Percentiles rank a stretch among this genome's conserved stretches.
Conservation (phyloP, 2,113 vertebrate genomes). For the Prinia subflava region DNA sequence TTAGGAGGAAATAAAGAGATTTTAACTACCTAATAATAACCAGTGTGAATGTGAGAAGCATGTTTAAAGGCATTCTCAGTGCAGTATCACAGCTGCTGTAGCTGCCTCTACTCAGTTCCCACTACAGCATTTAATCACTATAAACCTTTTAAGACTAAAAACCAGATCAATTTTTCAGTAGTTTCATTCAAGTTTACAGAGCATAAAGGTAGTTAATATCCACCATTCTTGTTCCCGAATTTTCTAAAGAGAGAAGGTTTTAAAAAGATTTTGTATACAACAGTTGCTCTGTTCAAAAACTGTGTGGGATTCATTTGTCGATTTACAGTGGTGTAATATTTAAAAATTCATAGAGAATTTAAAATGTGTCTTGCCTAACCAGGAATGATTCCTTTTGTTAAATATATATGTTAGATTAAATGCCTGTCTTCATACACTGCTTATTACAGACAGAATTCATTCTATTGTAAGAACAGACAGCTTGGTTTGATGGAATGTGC, state of each 20-base stretch:
- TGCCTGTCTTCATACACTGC: neutral
- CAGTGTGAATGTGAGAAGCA: neutral
- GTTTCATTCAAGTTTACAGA: neutral
- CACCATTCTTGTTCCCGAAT: neutral
- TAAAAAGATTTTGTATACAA: neutral
- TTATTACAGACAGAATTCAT: conserved; percentile 12
- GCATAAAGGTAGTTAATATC: neutral
- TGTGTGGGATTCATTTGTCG: neutral
- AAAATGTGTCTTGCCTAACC: neutral
- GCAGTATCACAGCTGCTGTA: neutral
- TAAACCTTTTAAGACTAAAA: neutral
- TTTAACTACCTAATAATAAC: neutral
- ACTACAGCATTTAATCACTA: neutral
- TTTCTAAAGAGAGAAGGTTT: neutral
- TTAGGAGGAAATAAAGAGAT: neutral
- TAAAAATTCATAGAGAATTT: conserved; percentile 4
- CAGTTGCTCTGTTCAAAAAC: neutral
- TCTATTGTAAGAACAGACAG: neutral
- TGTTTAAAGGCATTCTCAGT: neutral
- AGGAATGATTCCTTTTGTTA: conserved; percentile 11
- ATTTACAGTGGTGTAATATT: neutral
- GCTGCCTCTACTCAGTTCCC: neutral
- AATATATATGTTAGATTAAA: conserved; percentile 33
- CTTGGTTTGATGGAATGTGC: conserved; percentile 32
- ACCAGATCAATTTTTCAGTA: neutral